These are phyloP conservation scores for Lamellibrachia satsuma DNA, from an alignment of 2,888 invertebrate genomes.

Conservation along the genomic window DNA sequence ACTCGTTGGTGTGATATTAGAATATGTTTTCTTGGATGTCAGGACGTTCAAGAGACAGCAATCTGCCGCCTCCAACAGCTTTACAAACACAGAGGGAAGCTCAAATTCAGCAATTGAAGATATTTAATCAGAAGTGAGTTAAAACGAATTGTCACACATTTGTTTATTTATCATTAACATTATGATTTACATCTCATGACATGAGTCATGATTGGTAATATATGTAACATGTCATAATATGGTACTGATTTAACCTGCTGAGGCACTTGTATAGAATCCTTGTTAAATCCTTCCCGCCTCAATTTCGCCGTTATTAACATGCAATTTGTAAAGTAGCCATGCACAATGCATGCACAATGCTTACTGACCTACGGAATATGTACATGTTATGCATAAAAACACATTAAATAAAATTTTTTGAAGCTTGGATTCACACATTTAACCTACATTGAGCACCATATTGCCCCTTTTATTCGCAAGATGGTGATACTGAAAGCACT, in stretches of 20 bases:
- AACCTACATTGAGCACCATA: too few species aligned
- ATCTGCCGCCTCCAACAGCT: conserved; percentile 49
- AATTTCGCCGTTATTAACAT: too few species aligned
- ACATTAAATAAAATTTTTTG: too few species aligned
- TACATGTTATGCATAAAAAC: too few species aligned
- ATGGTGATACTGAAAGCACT: too few species aligned
- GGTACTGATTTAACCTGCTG: background rate
- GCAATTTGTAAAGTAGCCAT: too few species aligned
- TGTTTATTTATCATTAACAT: background rate
- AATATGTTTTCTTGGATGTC: conserved; percentile 32
- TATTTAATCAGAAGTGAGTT: conserved; percentile 51
- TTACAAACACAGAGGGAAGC: conserved; percentile 57
- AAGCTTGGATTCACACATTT: too few species aligned
- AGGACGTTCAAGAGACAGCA: conserved; percentile 30
- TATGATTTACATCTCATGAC: background rate
- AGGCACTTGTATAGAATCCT: background rate
- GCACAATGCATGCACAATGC: too few species aligned
- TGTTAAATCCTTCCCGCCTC: too few species aligned
- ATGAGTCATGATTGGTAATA: background rate
- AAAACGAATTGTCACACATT: background rate
- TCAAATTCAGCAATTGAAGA: conserved; percentile 58
- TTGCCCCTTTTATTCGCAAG: too few species aligned
- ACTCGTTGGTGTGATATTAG: background rate
- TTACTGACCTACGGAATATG: too few species aligned
- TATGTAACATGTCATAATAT: background rate